phyloP scores from a whole-genome alignment of 2,888 invertebrate genomes.

The Cabera pusaria region DNA sequence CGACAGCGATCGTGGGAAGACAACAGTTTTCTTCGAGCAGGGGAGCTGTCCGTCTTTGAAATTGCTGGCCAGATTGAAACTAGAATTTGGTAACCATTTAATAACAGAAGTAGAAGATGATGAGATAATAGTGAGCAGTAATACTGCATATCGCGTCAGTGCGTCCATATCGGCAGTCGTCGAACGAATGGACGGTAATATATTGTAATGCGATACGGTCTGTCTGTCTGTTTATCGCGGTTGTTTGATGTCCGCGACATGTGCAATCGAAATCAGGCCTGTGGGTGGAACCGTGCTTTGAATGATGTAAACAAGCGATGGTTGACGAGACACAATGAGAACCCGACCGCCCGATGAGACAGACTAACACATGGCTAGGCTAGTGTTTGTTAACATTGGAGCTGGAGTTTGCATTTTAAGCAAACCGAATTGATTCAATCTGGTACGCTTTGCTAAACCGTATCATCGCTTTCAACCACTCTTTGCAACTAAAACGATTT shows the following conservation, averaged over 20 bases:
- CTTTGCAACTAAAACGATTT: too few relatives aligned
- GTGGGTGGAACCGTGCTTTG: slow-evolving; percentile 31
- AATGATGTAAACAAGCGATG: slow-evolving; percentile 25
- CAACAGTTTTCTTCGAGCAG: slow-evolving; percentile 65
- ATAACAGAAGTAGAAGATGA: slow-evolving; percentile 49
- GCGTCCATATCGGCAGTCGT: slow-evolving; percentile 27
- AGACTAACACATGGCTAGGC: too few relatives aligned
- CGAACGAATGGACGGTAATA: slow-evolving; percentile 34
- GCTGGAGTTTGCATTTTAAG: too few relatives aligned
- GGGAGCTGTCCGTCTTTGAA: slow-evolving; percentile 62
- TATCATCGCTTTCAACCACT: too few relatives aligned
- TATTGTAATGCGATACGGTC: slow-evolving; percentile 64
- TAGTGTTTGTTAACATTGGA: too few relatives aligned
- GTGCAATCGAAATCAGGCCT: slow-evolving; percentile 44
- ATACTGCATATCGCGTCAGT: slow-evolving; percentile 25
- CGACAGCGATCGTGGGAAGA: slow-evolving; percentile 58
- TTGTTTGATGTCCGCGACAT: slow-evolving; percentile 48
- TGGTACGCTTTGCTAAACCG: too few relatives aligned
- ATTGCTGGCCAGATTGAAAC: slow-evolving; percentile 60
- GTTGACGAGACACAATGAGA: slow-evolving; percentile 12
- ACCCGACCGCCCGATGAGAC: slow-evolving; percentile 3
- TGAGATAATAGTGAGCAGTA: slow-evolving; percentile 36
- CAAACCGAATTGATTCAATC: too few relatives aligned
- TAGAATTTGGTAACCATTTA: slow-evolving; percentile 64
- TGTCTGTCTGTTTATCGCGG: slow-evolving; percentile 52